Percentiles rank a stretch among this genome's conserved stretches.
These are phyloP conservation scores for Diplodus puntazzo DNA, from an alignment of 2,797 vertebrate species.

Conservation along the genomic window DNA sequence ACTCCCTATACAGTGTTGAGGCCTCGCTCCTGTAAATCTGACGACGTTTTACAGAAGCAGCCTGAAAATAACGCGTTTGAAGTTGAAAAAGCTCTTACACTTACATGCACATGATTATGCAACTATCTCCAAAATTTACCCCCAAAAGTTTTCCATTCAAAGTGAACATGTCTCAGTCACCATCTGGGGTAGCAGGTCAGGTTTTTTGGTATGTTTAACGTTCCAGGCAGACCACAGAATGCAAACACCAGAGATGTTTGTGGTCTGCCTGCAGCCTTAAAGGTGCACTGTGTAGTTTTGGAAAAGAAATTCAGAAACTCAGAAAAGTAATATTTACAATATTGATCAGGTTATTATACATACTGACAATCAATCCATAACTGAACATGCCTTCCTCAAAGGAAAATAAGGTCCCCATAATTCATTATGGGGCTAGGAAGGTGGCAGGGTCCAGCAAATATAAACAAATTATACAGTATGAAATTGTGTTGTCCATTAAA, in stretches of 20 bases:
- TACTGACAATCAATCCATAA: too few species aligned
- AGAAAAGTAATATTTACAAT: too few species aligned
- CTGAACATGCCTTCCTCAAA: too few species aligned
- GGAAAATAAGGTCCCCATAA: too few species aligned
- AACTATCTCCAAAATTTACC: neutral
- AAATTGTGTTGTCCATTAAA: too few species aligned
- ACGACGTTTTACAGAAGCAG: neutral
- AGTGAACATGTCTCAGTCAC: constrained; percentile 12
- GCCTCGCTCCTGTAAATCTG: constrained; percentile 8
- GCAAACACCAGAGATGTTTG: neutral
- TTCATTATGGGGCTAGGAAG: too few species aligned
- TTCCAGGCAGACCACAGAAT: neutral
- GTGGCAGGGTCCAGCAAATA: too few species aligned
- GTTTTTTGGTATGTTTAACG: neutral
- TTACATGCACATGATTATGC: constrained; percentile 21
- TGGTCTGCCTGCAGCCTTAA: neutral
- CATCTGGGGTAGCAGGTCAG: neutral
- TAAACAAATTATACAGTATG: too few species aligned
- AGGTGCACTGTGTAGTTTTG: too few species aligned
- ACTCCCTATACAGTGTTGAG: constrained; percentile 27
- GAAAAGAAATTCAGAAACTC: too few species aligned
- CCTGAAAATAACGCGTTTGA: neutral
- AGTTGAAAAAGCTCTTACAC: constrained; percentile 12
- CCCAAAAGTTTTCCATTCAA: neutral
- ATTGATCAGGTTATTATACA: too few species aligned